Evolutionary conservation across 2,888 invertebrate species (phyloP).

Genomic region (Hanleya hanleyi): DNA sequence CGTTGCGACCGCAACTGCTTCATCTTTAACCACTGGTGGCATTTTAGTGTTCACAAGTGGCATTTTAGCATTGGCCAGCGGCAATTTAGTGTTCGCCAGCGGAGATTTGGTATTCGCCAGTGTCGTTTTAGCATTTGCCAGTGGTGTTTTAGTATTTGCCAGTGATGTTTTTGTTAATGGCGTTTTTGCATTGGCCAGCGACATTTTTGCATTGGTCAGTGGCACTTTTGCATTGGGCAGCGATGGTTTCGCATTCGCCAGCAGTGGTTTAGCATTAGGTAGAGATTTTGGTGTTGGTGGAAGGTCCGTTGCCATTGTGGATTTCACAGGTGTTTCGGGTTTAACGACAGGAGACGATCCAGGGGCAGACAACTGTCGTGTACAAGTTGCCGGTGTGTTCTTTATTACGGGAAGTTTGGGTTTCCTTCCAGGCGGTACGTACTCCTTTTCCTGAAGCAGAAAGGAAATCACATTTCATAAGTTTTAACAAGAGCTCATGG

Average conservation of each 20-base stretch:
- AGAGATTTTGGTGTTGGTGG: no score
- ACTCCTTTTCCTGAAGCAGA: conserved; percentile 69
- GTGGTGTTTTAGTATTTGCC: conserved; percentile 11
- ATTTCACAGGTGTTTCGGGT: no score
- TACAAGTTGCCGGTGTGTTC: no score
- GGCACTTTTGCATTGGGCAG: neutral
- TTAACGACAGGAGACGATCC: no score
- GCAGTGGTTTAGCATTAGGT: no score
- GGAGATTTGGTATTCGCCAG: neutral
- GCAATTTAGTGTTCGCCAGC: neutral
- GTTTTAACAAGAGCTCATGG: no score
- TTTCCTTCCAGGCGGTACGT: conserved; percentile 67
- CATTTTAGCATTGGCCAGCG: neutral
- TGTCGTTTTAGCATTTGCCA: no score
- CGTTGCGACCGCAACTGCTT: conserved; percentile 19
- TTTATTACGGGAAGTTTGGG: conserved; percentile 25
- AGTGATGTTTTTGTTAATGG: conserved; percentile 9
- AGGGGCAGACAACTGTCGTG: no score
- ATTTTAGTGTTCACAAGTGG: conserved; percentile 7
- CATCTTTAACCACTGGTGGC: conserved; percentile 12
- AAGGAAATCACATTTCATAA: neutral
- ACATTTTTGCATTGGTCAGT: neutral
- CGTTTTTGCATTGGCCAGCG: neutral
- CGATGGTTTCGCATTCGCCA: no score
- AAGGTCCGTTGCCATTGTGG: no score